Base-by-base conservation (phyloP, 2,888 invertebrate species). In the Drosophila mimetica region DNA sequence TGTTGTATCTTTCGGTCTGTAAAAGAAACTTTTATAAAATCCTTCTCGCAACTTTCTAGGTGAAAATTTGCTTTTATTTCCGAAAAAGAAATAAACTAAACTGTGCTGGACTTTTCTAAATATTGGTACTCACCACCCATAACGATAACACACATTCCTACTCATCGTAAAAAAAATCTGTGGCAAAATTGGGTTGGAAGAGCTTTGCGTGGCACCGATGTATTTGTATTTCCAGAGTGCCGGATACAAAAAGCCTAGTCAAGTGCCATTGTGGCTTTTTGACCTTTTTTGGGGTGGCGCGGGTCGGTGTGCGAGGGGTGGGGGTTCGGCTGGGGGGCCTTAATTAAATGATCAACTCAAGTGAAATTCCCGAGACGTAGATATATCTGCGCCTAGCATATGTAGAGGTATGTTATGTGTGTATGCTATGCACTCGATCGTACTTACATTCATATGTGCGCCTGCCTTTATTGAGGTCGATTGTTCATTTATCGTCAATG, bases 401-500 rank as follows among this genome's bases (percentile, higher is more conserved):
- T 30, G 30, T 11, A 30, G 11, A 9, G n/a, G n/a, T n/a, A n/a
- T n/a, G n/a, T n/a, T 30, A 30, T 30, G 30, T 11, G 14, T 11
- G 14, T 44, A 36, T 25, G 7, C 14, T 47, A 44, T 16, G 16
- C 30, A 37, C 44, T 46, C 57, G 50, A 36, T 36, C 54, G 54
- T 30, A 44, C 44, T 13, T 48, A 32, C 52, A 46, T 22, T 22
- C 54, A 18, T 50, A 44, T 44, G 39, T 22, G 47, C 41, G 41
- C 47, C 55, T 61, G 80, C 67, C 81, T 78, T 76, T 78, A 80
- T 80, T 80, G 80, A 80, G 80, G 80, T 80, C 80, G 84, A 84
- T 77, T 82, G 84, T 75, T 80, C 80, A 84, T 80, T 80, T 80
- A 80, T 80, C 80, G 84, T 83, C 80, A 80, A 84, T 82, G 85